Base-by-base conservation (phyloP, 2,113 vertebrate genomes). In the Engystomops pustulosus region DNA sequence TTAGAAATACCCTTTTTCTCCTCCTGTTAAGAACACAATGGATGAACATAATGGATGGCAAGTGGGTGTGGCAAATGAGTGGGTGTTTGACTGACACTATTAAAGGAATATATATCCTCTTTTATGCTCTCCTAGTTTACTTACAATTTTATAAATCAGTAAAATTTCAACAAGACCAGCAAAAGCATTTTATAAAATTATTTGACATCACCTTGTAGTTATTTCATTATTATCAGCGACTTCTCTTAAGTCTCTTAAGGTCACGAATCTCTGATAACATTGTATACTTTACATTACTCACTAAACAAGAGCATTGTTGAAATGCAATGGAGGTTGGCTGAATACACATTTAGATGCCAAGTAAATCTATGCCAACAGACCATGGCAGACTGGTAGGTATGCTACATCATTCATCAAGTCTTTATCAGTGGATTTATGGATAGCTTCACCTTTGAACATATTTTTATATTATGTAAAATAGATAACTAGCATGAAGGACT, bases 321-420 rank as follows among this genome's bases (percentile, higher is more conserved):
- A n/a, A 14, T 18, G 79, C 68, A 67, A 69, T 83, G 69, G 55
- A 81, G 74, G 81, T 65, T 88, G 32, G 72, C 70, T 86, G 75
- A 72, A 70, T 82, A 10, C 60, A 72, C 1, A 10, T 83, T 79
- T 44, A 45, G 27, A 30, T 87, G 72, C 80, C 77, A 79, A 88
- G 85, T 65, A 60, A 85, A 83, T 74, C 74, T 34, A 79, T 58
- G 76, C 71, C 85, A 89, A 53, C 30, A 86, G 71, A 86, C 62
- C 85, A 81, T 53, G 80, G 86, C 62, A 67, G 27, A 67, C 62
- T 25, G 47, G 3, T 30, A 49, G 15, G 23, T 47, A n/a, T 6
- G 25, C n/a, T 12, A 70, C 27, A 80, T 44, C 53, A 78, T 55
- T 17, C 20, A 38, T 60, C 75, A 45, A 80, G 34, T 67, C 11